Evolutionary conservation across 1,140 invertebrate species (phyloP).

Genomic region (Drosophila ficusphila): DNA sequence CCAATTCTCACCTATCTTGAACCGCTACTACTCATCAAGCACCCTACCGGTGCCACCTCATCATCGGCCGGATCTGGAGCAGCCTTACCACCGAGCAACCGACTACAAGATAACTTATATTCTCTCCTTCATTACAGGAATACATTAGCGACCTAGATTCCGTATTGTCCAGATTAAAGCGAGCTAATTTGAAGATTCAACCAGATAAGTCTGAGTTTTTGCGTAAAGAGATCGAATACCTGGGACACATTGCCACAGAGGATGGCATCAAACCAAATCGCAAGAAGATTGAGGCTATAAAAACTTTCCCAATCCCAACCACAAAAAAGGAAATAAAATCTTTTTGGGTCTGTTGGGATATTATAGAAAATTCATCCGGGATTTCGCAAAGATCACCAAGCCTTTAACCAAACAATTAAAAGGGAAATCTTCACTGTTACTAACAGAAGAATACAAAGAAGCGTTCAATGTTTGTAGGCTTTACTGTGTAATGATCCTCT

Average conservation of each 20-base stretch:
- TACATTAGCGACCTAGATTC: slow-evolving; percentile 37
- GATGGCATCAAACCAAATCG: no score
- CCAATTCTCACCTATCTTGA: no score
- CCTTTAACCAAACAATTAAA: no score
- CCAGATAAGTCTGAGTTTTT: slow-evolving; percentile 2
- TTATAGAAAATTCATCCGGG: not conserved
- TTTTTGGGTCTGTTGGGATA: slow-evolving; percentile 34
- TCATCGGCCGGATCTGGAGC: no score
- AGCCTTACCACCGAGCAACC: no score
- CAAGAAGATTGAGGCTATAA: slow-evolving; percentile 10
- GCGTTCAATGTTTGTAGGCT: slow-evolving; percentile 13
- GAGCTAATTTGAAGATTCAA: not conserved
- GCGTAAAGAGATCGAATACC: no score
- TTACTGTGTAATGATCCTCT: no score
- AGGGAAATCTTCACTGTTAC: not conserved
- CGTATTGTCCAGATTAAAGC: not conserved
- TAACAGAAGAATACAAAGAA: not conserved
- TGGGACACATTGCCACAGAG: no score
- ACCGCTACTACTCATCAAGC: no score
- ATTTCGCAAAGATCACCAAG: slow-evolving; percentile 24
- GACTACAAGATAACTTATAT: no score
- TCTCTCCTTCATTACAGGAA: slow-evolving; percentile 59
- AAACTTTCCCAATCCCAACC: no score
- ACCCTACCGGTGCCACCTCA: no score
- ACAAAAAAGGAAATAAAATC: slow-evolving; percentile 41